Evolutionary conservation across 2,888 invertebrate species (phyloP), one percentile per base, ranked within the genome.

Genomic region (Eugnorisma glareosa): DNA sequence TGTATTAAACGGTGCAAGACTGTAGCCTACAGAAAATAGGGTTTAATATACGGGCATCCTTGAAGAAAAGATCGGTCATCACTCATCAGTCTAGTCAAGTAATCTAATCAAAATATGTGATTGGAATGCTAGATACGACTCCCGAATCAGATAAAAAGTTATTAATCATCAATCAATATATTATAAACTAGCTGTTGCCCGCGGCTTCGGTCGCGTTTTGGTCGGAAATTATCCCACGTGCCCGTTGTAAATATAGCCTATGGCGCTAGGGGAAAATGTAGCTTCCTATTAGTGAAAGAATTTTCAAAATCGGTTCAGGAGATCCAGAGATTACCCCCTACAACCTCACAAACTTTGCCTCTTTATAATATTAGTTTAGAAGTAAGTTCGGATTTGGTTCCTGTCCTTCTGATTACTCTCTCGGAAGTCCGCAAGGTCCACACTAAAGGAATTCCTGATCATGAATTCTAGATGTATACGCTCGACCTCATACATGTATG

Each of bases 401-500:
- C n/a, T 43, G 57, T 51, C 1, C 31, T 28, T 21, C 28, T 35
- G 51, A 57, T 67, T 21, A 37, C 40, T 69, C 54, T 35, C 28
- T 43, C 43, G 43, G 57, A 82, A 82, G 48, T 51, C 8, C 28
- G 28, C 68, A 85, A 51, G 45, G 83, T 64, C 61, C 61, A 68
- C 40, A 35, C 7, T 63, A n/a, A 61, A 63, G 59, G 57, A 73
- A 59, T 71, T 63, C 59, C 31, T 48, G 73, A 74, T 77, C 69
- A 45, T 83, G 67, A 82, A 86, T 83, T 77, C 43, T 67, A 73
- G 67, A 83, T 74, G 73, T 54, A 75, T 76, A 37, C 64, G 57
- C 18, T 18, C 40, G 70, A 73, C 73, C 73, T 83, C 68, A 83
- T 86, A 71, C 61, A 86, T 73, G 24, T 77, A 72, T 83, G 68